Evolutionary conservation across 2,113 vertebrate genomes (phyloP).

Genomic region (Spilogale gracilis): DNA sequence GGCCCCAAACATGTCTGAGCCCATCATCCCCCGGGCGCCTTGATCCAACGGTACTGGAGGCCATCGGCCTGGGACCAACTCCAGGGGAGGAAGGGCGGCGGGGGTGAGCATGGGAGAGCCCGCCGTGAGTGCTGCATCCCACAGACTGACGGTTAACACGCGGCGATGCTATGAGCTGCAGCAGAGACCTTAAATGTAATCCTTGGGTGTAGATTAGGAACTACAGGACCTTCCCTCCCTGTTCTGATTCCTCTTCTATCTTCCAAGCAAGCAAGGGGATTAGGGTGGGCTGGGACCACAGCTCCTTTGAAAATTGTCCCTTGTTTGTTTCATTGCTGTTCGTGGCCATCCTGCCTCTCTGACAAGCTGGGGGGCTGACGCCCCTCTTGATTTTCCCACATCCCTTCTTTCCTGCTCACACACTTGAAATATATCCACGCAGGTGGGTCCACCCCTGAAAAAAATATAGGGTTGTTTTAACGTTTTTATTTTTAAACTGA

Average conservation of each 20-base stretch:
- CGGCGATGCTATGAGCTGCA: not conserved
- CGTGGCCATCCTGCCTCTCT: fast-evolving
- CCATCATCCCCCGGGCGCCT: not conserved
- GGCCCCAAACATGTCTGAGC: not conserved
- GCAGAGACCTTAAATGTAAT: not conserved
- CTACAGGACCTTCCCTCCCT: not conserved
- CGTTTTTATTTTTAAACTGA: not conserved
- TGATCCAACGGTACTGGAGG: fast-evolving
- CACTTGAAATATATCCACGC: fast-evolving
- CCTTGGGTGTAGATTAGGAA: not conserved
- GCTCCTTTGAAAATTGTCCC: not conserved
- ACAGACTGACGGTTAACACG: not conserved
- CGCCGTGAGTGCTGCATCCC: not conserved
- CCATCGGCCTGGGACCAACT: fast-evolving
- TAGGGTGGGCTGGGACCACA: not conserved
- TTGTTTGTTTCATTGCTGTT: fast-evolving
- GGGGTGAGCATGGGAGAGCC: not conserved
- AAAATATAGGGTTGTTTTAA: fast-evolving
- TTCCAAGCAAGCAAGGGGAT: not conserved
- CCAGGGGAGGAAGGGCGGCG: not conserved
- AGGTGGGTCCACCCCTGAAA: fast-evolving
- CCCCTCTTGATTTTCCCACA: not conserved
- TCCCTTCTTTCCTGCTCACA: fast-evolving
- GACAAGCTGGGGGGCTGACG: not conserved
- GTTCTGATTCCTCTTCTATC: fast-evolving